Evolutionary conservation across 2,888 invertebrate genomes (phyloP), one percentile per base, ranked within the genome.

Genomic region (Melinopterus prodromus): DNA sequence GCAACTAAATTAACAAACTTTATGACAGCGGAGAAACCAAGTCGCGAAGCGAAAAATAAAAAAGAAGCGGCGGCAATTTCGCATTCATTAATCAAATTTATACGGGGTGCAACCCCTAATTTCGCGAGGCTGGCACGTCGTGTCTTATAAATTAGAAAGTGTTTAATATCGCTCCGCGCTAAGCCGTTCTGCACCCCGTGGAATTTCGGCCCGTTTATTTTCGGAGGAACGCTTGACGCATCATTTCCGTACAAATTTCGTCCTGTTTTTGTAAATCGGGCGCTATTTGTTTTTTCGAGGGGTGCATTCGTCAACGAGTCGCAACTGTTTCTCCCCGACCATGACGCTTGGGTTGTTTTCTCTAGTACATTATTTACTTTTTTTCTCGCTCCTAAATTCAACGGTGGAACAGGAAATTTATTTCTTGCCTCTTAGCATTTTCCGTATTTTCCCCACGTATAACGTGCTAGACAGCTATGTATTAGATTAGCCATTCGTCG

Each of bases 131-230:
- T 2, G 53, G 53, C 53, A 9, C 53, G 53, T 53, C 53, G 53
- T 53, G 53, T 53, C 53, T 53, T 53, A 53, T 53, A 53, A 53
- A 53, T 53, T 53, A 53, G 53, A 53, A 53, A 53, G 53, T 53
- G 53, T 53, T 53, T 53, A 53, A 53, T 53, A 53, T 53, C 53
- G 53, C 53, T 53, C 53, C 1, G 53, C 53, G 53, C 53, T 53
- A 53, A 53, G 53, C 53, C 53, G 9, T 53, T 53, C 12, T 4
- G 53, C 53, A 53, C 53, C 53, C 53, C 53, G 5, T 12, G 53
- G 53, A 53, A 53, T 53, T 53, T 12, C 53, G 53, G 5, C 53
- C 53, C 53, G 53, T 53, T 53, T 53, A 53, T 53, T 53, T 53
- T 53, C 0, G 53, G 53, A 53, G 53, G 53, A 53, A 53, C 53